Base-by-base conservation (phyloP, 2,888 invertebrate species). In the Patella depressa region DNA sequence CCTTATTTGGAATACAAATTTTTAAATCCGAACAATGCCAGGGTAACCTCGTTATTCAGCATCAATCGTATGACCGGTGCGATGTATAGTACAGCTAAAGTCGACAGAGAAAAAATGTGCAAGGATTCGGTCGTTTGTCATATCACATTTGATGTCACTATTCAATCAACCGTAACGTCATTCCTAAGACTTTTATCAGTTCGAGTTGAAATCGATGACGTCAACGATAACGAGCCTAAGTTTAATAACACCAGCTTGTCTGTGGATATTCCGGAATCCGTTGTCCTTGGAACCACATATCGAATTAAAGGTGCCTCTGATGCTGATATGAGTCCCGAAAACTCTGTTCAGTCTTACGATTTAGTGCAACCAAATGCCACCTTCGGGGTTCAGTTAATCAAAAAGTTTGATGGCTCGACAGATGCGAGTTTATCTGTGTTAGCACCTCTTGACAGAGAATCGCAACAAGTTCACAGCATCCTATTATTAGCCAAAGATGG, bases 401-500 rank as follows among this genome's bases (percentile, higher is more conserved):
- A 80, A 54, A 84, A 86, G 72, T 74, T 78, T 4, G 86, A 84
- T 73, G 86, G 85, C 14, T 78, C 82, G 9, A 79, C 83, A 2
- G 86, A 87, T 74, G 74, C 88, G 11, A 84, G 85, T 72, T 80
- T 88, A 14, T 78, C 84, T n/a, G 84, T 88, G 15, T 82, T 81
- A 15, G 69, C 73, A 45, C 19, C 71, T 12, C 75, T 83, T 17
- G 81, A 83, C 77, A 79, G 89, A 17, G 90, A 90, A 80, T 79
- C 80, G 45, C 78, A 81, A 15, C 85, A 85, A 71, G 83, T 81
- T 69, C 89, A 90, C 77, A 82, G 86, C 70, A 74, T 90, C 54
- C 79, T 80, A 24, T 82, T 89, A 29, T 81, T 82, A 53, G 88
- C 89, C 4, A 81, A 82, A 14, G 89, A 89, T 82, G 88, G 87